These are phyloP conservation scores for Acrocephalus arundinaceus DNA, from an alignment of 2,113 vertebrate species.

Conservation along the genomic window DNA sequence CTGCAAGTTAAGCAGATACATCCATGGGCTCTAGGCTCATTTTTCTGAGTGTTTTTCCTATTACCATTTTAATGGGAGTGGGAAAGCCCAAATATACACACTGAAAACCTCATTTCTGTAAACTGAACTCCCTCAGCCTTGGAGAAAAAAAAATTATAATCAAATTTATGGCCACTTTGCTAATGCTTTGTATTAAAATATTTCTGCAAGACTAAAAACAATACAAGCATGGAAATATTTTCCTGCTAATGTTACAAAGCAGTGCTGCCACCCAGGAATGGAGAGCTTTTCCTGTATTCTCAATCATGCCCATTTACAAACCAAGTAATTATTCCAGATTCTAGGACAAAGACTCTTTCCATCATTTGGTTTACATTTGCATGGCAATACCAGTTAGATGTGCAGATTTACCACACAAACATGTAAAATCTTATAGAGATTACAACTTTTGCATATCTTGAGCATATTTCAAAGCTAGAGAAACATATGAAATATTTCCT, in stretches of 20 bases:
- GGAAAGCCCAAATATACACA: neutral
- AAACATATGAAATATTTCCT: conserved; percentile 16
- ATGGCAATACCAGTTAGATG: conserved; percentile 36
- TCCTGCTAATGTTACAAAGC: neutral
- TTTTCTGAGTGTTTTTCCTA: neutral
- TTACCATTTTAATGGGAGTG: neutral
- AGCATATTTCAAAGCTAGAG: conserved; percentile 32
- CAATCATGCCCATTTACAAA: conserved; percentile 3
- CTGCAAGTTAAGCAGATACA: neutral
- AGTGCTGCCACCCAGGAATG: neutral
- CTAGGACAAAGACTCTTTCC: conserved; percentile 28
- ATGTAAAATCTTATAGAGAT: conserved; percentile 42
- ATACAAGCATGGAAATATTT: neutral
- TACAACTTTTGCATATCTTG: conserved; percentile 45
- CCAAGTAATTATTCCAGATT: conserved; percentile 34
- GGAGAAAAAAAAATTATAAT: neutral
- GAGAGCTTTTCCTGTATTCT: conserved; percentile 1
- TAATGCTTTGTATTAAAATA: neutral
- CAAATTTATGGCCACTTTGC: neutral
- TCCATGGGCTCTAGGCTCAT: neutral
- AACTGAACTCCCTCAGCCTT: neutral
- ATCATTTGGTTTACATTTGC: conserved; percentile 21
- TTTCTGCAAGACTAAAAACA: neutral
- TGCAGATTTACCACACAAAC: conserved; percentile 28
- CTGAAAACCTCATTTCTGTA: neutral